These are phyloP conservation scores for Pemphigus obesinymphae DNA, from an alignment of 1,140 invertebrate species.

Conservation along the genomic window DNA sequence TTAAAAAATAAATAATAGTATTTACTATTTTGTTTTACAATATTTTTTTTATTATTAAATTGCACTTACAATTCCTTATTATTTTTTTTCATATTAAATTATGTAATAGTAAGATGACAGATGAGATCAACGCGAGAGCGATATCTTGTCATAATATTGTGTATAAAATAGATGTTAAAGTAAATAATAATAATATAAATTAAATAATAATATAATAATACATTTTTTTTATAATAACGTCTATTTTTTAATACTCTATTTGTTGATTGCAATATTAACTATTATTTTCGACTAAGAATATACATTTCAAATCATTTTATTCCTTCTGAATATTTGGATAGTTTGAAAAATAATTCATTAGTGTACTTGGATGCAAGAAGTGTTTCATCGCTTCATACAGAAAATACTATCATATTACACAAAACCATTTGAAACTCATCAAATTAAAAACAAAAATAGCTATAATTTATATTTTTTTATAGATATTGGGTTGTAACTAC, in stretches of 20 bases:
- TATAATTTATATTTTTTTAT: neutral
- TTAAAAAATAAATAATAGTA: conserved; percentile 30
- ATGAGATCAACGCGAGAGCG: conserved; percentile 31
- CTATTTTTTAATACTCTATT: too few species aligned
- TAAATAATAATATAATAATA: conserved; percentile 30
- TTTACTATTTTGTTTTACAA: neutral
- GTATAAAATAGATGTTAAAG: neutral
- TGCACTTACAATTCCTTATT: neutral
- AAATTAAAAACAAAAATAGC: neutral
- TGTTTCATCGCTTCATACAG: neutral
- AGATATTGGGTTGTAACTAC: neutral
- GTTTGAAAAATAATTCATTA: neutral
- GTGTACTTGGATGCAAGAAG: neutral
- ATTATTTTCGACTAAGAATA: too few species aligned
- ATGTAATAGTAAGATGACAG: neutral
- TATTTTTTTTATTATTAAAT: neutral
- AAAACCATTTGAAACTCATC: neutral
- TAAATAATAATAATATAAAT: conserved; percentile 1
- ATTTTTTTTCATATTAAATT: neutral
- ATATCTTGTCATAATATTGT: conserved; percentile 20
- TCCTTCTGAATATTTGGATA: neutral
- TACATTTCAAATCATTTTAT: neutral
- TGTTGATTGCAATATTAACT: too few species aligned
- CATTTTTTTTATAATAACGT: conserved; percentile 7
- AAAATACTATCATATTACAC: too few species aligned